Evolutionary conservation across 2,888 invertebrate species (phyloP).

Genomic region (Agapostemon virescens): DNA sequence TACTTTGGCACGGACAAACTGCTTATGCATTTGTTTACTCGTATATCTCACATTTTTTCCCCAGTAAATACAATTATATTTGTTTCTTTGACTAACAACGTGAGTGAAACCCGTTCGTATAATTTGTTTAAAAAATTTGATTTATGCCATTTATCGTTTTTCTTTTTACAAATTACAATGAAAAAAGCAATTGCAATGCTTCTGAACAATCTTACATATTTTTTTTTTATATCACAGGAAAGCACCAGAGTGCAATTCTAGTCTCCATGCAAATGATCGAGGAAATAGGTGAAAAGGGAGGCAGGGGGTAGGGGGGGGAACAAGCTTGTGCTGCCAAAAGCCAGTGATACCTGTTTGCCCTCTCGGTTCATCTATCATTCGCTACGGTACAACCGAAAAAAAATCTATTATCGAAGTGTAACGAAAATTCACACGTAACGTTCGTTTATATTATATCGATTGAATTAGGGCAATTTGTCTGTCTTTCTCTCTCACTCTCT

Average conservation of each 20-base stretch:
- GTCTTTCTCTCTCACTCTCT: neutral
- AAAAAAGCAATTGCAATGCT: slow-evolving; percentile 53
- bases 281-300: neutral
- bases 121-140: slow-evolving; percentile 46
- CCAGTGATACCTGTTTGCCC: slow-evolving; percentile 61
- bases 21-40: slow-evolving; percentile 47
- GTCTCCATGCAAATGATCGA: slow-evolving; percentile 51
- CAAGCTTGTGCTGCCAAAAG: slow-evolving; percentile 63
- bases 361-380: slow-evolving; percentile 40
- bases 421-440: slow-evolving; percentile 68
- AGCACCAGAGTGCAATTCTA: slow-evolving; percentile 64
- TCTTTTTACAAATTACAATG: slow-evolving; percentile 45
- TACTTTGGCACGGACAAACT: slow-evolving; percentile 69
- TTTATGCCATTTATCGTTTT: slow-evolving; percentile 29
- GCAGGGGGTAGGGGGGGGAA: slow-evolving; percentile 19
- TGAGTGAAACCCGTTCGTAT: slow-evolving; percentile 11
- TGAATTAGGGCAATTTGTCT: slow-evolving; percentile 73
- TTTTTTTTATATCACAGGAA: slow-evolving; percentile 69
- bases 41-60: slow-evolving; percentile 31
- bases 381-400: slow-evolving; percentile 56
- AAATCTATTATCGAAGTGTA: slow-evolving; percentile 62
- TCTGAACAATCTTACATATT: slow-evolving; percentile 51
- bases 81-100: neutral
- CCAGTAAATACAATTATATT: slow-evolving; percentile 23
- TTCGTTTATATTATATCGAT: slow-evolving; percentile 76